Conservation (phyloP, 2,113 vertebrate species). For the Hemibagrus wyckioides region DNA sequence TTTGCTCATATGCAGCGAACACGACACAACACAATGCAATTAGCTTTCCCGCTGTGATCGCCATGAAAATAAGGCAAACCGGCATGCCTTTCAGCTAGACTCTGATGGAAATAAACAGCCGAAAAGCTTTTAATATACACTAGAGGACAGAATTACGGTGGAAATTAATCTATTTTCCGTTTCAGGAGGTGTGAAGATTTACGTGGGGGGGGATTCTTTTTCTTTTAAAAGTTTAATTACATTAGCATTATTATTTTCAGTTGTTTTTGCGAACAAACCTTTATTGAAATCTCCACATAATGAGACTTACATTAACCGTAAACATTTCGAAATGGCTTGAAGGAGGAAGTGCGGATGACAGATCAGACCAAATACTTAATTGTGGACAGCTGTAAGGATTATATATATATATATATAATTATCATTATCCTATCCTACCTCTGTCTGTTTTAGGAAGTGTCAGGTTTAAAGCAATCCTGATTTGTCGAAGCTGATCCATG, state of each 20-base stretch:
- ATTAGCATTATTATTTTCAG: slow-evolving; percentile 37
- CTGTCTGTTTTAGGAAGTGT: neutral
- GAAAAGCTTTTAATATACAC: slow-evolving; percentile 54
- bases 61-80: slow-evolving; percentile 40
- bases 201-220: slow-evolving; percentile 1
- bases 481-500: neutral
- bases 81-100: slow-evolving; percentile 41
- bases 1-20: slow-evolving; percentile 65
- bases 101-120: slow-evolving; percentile 49
- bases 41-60: slow-evolving; percentile 53
- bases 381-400: slow-evolving; percentile 36
- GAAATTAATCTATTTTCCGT: slow-evolving; percentile 44
- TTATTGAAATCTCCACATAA: slow-evolving; percentile 21
- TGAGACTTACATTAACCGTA: slow-evolving; percentile 25
- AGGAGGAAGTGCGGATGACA: slow-evolving; percentile 18
- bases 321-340: slow-evolving; percentile 22
- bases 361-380: neutral
- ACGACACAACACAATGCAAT: slow-evolving; percentile 59
- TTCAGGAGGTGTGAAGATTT: slow-evolving; percentile 7
- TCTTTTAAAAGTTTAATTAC: slow-evolving; percentile 47
- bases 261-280: neutral
- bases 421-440: too few relatives aligned
- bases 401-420: too few relatives aligned
- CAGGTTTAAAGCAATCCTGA: neutral
- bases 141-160: slow-evolving; percentile 32